Evolutionary conservation across 2,113 vertebrate genomes (phyloP), one percentile per base, ranked within the genome.

Genomic region (Corythoichthys intestinalis): DNA sequence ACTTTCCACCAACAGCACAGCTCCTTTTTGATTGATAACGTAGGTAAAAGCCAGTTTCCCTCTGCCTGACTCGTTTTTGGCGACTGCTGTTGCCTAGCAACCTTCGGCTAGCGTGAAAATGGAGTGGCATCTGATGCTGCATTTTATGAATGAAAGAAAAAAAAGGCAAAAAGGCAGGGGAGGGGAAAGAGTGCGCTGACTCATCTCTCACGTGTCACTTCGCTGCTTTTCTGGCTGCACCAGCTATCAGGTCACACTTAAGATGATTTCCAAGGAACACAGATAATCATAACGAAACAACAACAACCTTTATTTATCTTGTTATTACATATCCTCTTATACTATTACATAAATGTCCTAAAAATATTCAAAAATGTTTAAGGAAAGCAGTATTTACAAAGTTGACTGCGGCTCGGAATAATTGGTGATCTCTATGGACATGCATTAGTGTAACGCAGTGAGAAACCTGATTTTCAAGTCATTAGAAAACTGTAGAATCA

Each of bases 81-180:
- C 60, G 68, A 60, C 78, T 81, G 81, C 82, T 87, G 86, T 89
- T 89, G 81, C 88, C 63, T 75, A 78, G 87, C 85, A 88, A 89
- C 87, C 48, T 70, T 66, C 79, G 86, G 80, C 83, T 75, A 38
- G 83, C 87, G 84, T 82, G 87, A 82, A 84, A 80, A 87, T 84
- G 85, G 61, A 34, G 76, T 70, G 57, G 78, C 67, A 72, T 66
- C 76, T 83, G 77, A 77, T 81, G 84, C 82, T 77, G 81, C 73
- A 83, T 88, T 91, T 91, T 91, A 88, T 90, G 90, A 91, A 91
- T 91, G 88, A 88, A 90, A 87, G 38, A 61, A 15, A 59, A 63
- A 63, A 44, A 75, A 78, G 67, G 14, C 64, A 72, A 72, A 41
- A 14, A 69, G 46, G 4, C 54, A 65, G 66, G 56, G 20, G 70